Evolutionary conservation across 2,113 vertebrate genomes (phyloP), one percentile per base, ranked within the genome.

Genomic region (Calidris pugnax): DNA sequence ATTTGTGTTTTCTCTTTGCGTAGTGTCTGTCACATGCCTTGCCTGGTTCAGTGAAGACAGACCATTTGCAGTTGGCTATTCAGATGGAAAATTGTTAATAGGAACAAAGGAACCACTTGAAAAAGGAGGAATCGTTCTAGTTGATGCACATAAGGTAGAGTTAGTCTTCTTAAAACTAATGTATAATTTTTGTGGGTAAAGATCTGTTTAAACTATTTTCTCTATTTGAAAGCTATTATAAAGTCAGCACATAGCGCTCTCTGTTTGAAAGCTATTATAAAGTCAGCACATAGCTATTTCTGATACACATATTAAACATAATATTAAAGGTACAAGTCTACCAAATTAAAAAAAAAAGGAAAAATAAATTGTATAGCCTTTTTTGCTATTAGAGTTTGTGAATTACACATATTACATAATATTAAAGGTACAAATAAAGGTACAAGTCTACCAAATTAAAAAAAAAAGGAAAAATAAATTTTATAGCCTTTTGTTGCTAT

Each of bases 21-120:
- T 85, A 99, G 99, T 99, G 90, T 99, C 99, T 47, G 98, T 99
- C 88, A 99, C 99, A 68, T 98, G 99, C 95, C 99, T 99, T 13
- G 99, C 99, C 55, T 99, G 99, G 99, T 99, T 98, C 98, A 99
- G 99, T 62, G 99, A 99, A 95, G 99, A 99, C 95, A 98, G 98
- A 87, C 99, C 99, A 3, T 99, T 99, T 96, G 99, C 99, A 28
- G 98, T 99, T 43, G 99, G 99, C 75, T 99, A 99, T 87, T 98
- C 99, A 32, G 99, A 99, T 94, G 99, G 99, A 26, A 99, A 99
- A 91, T 97, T 99, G 77, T 97, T 99, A 76, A 97, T 99, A 59
- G 99, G 99, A 87, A 98, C 98, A 79, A 99, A 98, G 90, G 99
- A 99, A 59, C 98, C 99, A 4, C 81, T 98, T 56, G 99, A 99